Percentiles rank a stretch among this genome's conserved stretches.
phyloP scores from a whole-genome alignment of 2,888 invertebrate species.

The Dexiosoma caninum region DNA sequence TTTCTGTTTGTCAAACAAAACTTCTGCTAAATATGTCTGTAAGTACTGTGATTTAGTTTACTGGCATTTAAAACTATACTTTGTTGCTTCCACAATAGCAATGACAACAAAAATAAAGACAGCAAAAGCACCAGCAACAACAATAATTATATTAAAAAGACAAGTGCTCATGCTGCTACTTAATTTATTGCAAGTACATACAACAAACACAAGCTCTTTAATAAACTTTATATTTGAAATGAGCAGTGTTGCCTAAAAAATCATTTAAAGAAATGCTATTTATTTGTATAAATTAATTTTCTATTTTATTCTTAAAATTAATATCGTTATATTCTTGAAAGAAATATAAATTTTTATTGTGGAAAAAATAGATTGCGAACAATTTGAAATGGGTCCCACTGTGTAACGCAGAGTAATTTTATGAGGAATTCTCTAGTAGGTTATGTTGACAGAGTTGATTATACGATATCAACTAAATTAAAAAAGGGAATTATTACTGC shows the following conservation, averaged over 20 bases:
- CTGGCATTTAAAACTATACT: constrained; percentile 47
- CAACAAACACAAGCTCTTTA: constrained; percentile 33
- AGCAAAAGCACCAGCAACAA: constrained; percentile 31
- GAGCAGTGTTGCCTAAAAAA: constrained; percentile 29
- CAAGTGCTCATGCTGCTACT: constrained; percentile 58
- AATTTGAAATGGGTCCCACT: too few relatives aligned
- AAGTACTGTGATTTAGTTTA: constrained; percentile 48
- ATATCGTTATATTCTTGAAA: too few relatives aligned
- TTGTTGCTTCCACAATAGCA: constrained; percentile 41
- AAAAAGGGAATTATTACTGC: too few relatives aligned
- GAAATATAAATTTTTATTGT: too few relatives aligned
- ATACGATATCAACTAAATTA: too few relatives aligned
- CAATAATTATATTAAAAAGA: constrained; percentile 58
- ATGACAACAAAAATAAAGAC: constrained; percentile 5
- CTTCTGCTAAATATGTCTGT: constrained; percentile 39
- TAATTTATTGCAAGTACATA: constrained; percentile 33
- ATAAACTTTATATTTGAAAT: constrained; percentile 23
- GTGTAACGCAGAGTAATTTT: too few relatives aligned
- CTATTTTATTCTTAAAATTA: too few relatives aligned
- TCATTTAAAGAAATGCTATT: too few relatives aligned
- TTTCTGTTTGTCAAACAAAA: constrained; percentile 32
- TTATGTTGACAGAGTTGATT: too few relatives aligned
- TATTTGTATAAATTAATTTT: too few relatives aligned
- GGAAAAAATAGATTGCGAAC: too few relatives aligned
- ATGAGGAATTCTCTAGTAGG: too few relatives aligned